Evolutionary conservation across 2,797 vertebrate genomes (phyloP).

Genomic region (Tachyglossus aculeatus): DNA sequence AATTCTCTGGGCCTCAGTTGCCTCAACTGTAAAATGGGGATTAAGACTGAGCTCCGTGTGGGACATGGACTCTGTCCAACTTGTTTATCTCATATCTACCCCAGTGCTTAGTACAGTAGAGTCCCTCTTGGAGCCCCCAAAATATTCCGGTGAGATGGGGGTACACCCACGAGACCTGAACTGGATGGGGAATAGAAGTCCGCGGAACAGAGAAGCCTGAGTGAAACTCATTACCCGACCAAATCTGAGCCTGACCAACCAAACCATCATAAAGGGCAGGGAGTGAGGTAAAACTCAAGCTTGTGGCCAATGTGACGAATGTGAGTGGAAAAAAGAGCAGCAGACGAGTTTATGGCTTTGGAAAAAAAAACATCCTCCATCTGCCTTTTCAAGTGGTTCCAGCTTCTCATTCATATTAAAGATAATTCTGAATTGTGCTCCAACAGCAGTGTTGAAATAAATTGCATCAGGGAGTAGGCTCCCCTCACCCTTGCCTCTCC

Average conservation of each 20-base stretch:
- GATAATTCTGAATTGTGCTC: slow-evolving; percentile 51
- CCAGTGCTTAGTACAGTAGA: too few relatives aligned
- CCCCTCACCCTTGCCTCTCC: slow-evolving; percentile 23
- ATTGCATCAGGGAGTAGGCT: slow-evolving; percentile 52
- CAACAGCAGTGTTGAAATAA: slow-evolving; percentile 51
- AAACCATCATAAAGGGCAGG: slow-evolving; percentile 30
- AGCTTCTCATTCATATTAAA: slow-evolving; percentile 69
- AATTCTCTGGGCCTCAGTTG: too few relatives aligned
- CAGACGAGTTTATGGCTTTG: slow-evolving; percentile 42
- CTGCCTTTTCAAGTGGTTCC: slow-evolving; percentile 61
- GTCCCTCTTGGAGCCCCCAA: too few relatives aligned
- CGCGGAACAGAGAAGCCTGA: not conserved
- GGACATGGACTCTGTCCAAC: too few relatives aligned
- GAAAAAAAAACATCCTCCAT: slow-evolving; percentile 52
- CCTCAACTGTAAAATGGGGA: too few relatives aligned
- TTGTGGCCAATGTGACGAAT: slow-evolving; percentile 42
- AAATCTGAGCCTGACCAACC: slow-evolving; percentile 6
- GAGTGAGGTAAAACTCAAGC: slow-evolving; percentile 39
- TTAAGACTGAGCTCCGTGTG: too few relatives aligned
- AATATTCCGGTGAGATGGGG: not conserved
- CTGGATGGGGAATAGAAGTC: not conserved
- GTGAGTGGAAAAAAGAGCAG: slow-evolving; percentile 13
- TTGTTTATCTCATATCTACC: too few relatives aligned
- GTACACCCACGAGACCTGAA: not conserved
- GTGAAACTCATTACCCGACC: not conserved